Evolutionary conservation across 2,113 vertebrate species (phyloP), one percentile per base, ranked within the genome.

Genomic region (Verasper variegatus): DNA sequence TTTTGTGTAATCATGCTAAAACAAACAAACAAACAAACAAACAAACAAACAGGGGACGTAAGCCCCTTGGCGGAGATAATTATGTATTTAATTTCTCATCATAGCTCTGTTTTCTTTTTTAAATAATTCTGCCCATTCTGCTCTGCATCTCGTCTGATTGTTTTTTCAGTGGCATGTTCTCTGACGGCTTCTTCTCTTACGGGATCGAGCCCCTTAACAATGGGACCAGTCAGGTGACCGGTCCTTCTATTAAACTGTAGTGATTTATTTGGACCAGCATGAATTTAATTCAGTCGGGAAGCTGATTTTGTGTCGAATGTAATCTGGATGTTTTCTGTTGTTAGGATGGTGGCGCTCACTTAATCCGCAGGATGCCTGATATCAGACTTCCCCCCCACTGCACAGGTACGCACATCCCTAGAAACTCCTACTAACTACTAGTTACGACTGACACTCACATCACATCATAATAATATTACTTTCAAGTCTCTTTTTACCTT

Each of bases 161-260:
- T 1, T 26, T 64, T 66, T 35, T 60, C 84, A 99, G 97, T 0
- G 97, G 97, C 10, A 95, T 97, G 88, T 98, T 98, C 91, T 98
- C 96, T 0, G 97, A 99, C 0, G 95, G 97, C 67, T 86, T 92
- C 75, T 95, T 94, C 85, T 94, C 95, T 17, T 99, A 97, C 37
- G 92, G 94, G 54, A 92, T 99, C 35, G 95, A 97, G 89, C 96
- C 96, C 7, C 57, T 87, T 45, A 78, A 58, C 75, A 92, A 94
- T 56, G 17, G 83, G 0, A 78, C 92, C 62, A 63, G 84, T 40
- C 87, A 93, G 95, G 95, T 91, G 54, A 71, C 42, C 1, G 37
- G 7, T 2, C 4, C 21, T 3, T 13, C 13, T n/a, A 52, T 23
- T 7, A 7, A 18, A 5, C 2, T 60, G 20, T 9, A 31, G 31